Evolutionary conservation across 2,797 vertebrate genomes (phyloP).

Genomic region (Pipistrellus nathusii): DNA sequence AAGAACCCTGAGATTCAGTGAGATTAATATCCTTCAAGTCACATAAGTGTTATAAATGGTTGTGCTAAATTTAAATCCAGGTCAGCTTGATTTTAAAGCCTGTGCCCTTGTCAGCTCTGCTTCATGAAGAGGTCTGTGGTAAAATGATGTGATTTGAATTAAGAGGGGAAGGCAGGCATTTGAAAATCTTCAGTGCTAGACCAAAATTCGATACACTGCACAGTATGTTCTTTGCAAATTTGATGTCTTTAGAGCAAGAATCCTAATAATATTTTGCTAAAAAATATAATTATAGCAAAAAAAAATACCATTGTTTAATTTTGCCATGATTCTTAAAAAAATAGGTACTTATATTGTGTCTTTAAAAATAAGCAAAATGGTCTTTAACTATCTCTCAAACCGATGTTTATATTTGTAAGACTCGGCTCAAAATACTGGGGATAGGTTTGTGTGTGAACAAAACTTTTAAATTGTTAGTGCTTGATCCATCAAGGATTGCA

Average conservation of each 20-base stretch:
- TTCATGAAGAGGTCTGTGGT: not conserved
- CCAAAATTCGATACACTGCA: not conserved
- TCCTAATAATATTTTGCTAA: slow-evolving; percentile 2
- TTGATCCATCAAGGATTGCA: not conserved
- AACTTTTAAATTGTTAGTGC: not conserved
- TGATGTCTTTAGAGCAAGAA: not conserved
- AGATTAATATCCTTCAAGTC: not conserved
- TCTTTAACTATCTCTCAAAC: slow-evolving; percentile 23
- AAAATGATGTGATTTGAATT: not conserved
- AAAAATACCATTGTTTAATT: slow-evolving; percentile 9
- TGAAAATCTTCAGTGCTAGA: not conserved
- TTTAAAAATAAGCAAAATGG: slow-evolving; percentile 11
- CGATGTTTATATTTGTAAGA: not conserved
- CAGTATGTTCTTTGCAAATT: not conserved
- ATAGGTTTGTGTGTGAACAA: not conserved
- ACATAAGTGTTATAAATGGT: not conserved
- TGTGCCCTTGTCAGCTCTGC: not conserved
- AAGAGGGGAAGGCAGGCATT: not conserved
- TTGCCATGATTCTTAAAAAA: slow-evolving; percentile 29
- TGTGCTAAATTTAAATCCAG: not conserved
- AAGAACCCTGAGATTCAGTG: not conserved
- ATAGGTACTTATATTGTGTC: not conserved
- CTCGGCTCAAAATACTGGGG: not conserved
- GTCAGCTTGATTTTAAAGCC: not conserved
- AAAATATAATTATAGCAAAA: not conserved